Evolutionary conservation across 2,797 vertebrate species (phyloP).

Genomic region (Dermochelys coriacea): DNA sequence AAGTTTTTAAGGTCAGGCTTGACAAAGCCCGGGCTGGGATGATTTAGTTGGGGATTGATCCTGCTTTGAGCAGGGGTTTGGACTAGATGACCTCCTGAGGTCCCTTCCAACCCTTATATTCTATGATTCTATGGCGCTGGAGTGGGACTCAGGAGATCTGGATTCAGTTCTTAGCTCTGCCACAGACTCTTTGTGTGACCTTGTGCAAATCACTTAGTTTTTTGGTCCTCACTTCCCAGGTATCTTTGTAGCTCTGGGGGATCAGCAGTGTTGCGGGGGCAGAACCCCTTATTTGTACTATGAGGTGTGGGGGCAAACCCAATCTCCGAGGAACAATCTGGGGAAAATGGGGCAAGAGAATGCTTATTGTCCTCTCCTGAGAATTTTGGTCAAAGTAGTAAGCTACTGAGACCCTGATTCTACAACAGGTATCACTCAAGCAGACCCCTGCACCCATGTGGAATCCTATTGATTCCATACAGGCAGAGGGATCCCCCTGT

Average conservation of each 20-base stretch:
- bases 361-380: neutral
- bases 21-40: no score
- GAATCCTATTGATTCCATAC: neutral
- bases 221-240: neutral
- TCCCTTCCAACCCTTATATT: no score
- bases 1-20: no score
- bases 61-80: no score
- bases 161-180: neutral
- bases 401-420: neutral
- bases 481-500: neutral
- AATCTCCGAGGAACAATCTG: neutral
- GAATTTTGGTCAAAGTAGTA: neutral
- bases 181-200: neutral
- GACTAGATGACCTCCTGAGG: no score
- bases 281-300: neutral
- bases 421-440: neutral
- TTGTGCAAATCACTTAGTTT: neutral
- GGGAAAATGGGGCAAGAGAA: neutral
- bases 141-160: neutral
- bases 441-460: neutral
- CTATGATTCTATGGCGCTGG: no score
- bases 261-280: neutral
- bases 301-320: neutral
- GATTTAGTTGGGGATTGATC: no score
- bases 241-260: neutral